phyloP scores from a whole-genome alignment of 2,797 vertebrate species.

The Sebastes matsubarae region DNA sequence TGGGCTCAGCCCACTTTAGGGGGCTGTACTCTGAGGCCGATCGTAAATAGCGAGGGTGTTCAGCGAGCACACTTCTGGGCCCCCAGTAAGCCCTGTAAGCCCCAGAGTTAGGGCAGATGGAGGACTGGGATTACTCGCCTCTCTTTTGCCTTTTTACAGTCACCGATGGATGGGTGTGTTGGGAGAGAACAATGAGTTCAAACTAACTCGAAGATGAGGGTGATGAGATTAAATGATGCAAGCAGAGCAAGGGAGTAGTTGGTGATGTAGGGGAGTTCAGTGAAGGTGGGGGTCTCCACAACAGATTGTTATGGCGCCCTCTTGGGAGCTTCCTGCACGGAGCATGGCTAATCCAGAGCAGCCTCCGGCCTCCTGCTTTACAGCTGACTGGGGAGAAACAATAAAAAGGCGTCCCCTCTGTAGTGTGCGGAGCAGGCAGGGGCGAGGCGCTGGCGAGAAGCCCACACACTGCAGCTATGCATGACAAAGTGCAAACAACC shows the following conservation, averaged over 20 bases:
- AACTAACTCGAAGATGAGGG: conserved; percentile 48
- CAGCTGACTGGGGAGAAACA: conserved; percentile 71
- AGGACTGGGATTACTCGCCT: conserved; percentile 54
- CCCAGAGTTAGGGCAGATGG: conserved; percentile 62
- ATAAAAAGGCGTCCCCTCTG: conserved; percentile 59
- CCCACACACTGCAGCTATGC: conserved; percentile 49
- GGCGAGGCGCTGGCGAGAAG: conserved; percentile 55
- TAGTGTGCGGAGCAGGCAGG: conserved; percentile 42
- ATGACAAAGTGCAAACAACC: conserved; percentile 56
- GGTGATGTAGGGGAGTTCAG: conserved; percentile 27
- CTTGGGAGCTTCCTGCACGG: conserved; percentile 65
- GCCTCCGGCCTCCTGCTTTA: conserved; percentile 70
- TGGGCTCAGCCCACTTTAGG: conserved; percentile 55
- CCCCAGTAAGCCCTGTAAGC: conserved; percentile 62
- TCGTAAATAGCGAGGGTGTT: conserved; percentile 70
- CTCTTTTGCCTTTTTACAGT: conserved; percentile 53
- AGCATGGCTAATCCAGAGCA: conserved; percentile 79
- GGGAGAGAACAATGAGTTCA: conserved; percentile 62
- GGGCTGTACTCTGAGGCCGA: conserved; percentile 51
- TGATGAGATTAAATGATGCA: conserved; percentile 66
- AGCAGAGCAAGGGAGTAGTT: conserved; percentile 43
- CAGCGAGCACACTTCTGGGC: conserved; percentile 61
- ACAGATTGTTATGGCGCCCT: conserved; percentile 50
- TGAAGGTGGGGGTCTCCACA: conserved; percentile 48
- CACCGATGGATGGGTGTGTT: conserved; percentile 53